Conservation (phyloP, 2,797 vertebrate genomes). For the Poeciliopsis gracilis region DNA sequence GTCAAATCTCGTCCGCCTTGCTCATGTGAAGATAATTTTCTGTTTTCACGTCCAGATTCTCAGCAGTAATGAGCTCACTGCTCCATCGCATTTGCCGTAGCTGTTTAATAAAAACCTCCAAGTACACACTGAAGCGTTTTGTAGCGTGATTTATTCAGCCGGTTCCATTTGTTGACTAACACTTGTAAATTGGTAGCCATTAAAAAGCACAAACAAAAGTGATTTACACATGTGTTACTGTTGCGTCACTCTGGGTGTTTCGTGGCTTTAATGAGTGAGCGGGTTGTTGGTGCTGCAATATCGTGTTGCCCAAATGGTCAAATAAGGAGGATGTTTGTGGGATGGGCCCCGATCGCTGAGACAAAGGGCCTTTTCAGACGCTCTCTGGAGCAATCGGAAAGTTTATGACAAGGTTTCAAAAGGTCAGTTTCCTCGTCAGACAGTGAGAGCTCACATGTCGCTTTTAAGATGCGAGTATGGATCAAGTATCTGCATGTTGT, state of each 20-base stretch:
- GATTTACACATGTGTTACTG: slow-evolving; percentile 22
- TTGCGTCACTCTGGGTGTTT: slow-evolving; percentile 22
- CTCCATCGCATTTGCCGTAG: slow-evolving; percentile 46
- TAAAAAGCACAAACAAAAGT: slow-evolving; percentile 21
- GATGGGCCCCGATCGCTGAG: slow-evolving; percentile 11
- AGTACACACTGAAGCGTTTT: slow-evolving; percentile 19
- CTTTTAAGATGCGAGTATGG: slow-evolving; percentile 5
- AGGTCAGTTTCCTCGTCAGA: slow-evolving; percentile 17
- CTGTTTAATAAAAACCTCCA: slow-evolving; percentile 8
- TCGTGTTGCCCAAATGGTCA: slow-evolving; percentile 49
- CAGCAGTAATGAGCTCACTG: slow-evolving; percentile 36
- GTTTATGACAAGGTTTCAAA: slow-evolving; percentile 46
- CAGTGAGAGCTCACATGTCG: slow-evolving; percentile 45
- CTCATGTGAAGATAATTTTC: slow-evolving; percentile 31
- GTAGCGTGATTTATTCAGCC: slow-evolving; percentile 36
- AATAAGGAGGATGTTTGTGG: slow-evolving; percentile 32
- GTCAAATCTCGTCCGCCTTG: slow-evolving; percentile 5
- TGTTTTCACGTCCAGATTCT: slow-evolving; percentile 22
- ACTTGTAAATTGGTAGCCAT: not conserved
- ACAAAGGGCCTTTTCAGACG: slow-evolving; percentile 60
- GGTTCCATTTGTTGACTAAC: slow-evolving; percentile 23
- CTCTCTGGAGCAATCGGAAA: slow-evolving; percentile 13
- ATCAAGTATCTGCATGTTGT: not conserved
- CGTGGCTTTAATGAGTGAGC: slow-evolving; percentile 31
- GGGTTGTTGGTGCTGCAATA: slow-evolving; percentile 32